Base-by-base conservation (phyloP, 2,888 invertebrate genomes). In the Ichneumoninae sp. region DNA sequence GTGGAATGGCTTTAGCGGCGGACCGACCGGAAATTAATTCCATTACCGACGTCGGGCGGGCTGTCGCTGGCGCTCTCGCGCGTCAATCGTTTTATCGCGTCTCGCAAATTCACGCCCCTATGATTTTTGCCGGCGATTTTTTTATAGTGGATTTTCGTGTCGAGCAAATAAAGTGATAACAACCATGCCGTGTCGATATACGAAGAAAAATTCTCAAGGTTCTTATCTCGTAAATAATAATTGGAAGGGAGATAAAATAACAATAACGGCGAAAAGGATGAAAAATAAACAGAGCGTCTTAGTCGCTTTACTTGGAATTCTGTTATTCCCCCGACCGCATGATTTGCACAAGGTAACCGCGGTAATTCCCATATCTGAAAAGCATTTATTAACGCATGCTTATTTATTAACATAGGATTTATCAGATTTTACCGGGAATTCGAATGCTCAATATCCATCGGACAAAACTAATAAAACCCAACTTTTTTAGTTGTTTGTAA, bases 11-110 rank as follows among this genome's bases (percentile, higher is more conserved):
- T 60, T n/a, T 5, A 50, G 60, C 7, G 40, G 40, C 30, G 68
- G 10, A 60, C 30, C 74, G 36, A 74, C 65, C 81, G 84, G 84
- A 84, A 84, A 84, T 84, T 81, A 47, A 81, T 81, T 69, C 50
- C 13, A 80, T 69, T 77, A 77, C 77, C 72, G 69, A 13, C 33
- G 68, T 74, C 75, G 44, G 33, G 16, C 30, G 1, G 16, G 10
- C 30, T 30, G 60, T 60, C 60, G 30, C 26, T 30, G 60, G 6
- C 60, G 33, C 60, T 60, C 16, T 33, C n/a, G 30, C 60, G 30
- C 30, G 33, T 60, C 60, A 16, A 16, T 4, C 16, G 26, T 33
- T 50, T 70, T 78, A 78, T 78, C 78, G 69, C 36, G 10, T 33
- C n/a, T 16, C 33, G 16, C 60, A 60, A 33, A n/a, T 30, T 60